Percentiles rank a stretch among this genome's conserved stretches.
These are phyloP conservation scores for Bolborhynchus lineola DNA, from an alignment of 2,113 vertebrate species.

Conservation along the genomic window DNA sequence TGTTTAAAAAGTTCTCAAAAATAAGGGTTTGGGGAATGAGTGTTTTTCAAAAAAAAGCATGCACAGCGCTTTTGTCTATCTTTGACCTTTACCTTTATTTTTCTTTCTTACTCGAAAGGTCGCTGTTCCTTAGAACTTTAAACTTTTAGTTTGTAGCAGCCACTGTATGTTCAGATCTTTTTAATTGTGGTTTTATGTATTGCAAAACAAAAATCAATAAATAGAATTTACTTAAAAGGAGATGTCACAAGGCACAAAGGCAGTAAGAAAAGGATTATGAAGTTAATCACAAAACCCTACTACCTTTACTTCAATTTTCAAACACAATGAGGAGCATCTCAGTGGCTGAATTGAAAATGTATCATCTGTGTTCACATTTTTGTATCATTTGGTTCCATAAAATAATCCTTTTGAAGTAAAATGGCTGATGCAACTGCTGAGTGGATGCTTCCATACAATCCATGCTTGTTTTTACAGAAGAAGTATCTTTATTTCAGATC, in stretches of 20 bases:
- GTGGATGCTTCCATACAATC: not conserved
- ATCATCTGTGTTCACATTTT: not conserved
- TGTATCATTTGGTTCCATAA: not conserved
- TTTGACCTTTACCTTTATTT: constrained; percentile 60
- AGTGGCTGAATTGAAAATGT: not conserved
- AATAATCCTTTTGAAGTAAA: not conserved
- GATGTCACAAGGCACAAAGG: not conserved
- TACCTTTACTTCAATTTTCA: not conserved
- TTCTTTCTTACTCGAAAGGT: not conserved
- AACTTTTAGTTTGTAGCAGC: constrained; percentile 37
- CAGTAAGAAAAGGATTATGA: not conserved
- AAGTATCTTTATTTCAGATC: not conserved
- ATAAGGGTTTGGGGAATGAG: not conserved
- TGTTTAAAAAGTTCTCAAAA: not conserved
- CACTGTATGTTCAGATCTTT: not conserved
- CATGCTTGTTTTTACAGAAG: not conserved
- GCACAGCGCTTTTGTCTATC: not conserved
- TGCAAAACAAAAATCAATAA: constrained; percentile 52
- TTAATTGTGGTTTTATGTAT: not conserved
- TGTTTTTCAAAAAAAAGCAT: not conserved
- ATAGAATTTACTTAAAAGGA: not conserved
- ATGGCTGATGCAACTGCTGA: not conserved
- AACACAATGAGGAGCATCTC: not conserved
- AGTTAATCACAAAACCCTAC: not conserved
- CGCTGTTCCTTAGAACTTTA: constrained; percentile 31